phyloP scores from a whole-genome alignment of 2,888 invertebrate genomes.

The Polymixis flavicincta region DNA sequence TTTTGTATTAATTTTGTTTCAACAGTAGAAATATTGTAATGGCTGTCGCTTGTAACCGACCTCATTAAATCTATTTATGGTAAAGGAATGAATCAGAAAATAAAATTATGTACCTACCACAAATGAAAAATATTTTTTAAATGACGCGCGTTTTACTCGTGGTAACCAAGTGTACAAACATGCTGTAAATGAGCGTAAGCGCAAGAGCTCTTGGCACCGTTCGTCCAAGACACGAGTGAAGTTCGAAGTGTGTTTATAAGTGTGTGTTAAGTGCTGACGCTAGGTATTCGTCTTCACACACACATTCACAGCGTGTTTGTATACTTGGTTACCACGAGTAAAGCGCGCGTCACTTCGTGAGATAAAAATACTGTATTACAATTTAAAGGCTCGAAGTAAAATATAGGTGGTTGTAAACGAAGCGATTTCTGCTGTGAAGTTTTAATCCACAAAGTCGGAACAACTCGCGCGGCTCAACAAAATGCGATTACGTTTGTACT shows the following conservation, averaged over 20 bases:
- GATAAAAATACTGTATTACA: no score
- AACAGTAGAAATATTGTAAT: neutral
- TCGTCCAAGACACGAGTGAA: no score
- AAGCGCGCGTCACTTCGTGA: no score
- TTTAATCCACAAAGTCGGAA: constrained; percentile 34
- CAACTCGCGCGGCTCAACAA: constrained; percentile 19
- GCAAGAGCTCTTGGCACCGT: no score
- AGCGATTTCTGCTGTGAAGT: constrained; percentile 40
- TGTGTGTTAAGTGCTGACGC: no score
- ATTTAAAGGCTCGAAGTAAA: constrained; percentile 16
- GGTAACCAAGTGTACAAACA: no score
- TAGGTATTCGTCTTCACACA: no score
- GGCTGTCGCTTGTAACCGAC: neutral
- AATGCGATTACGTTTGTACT: constrained; percentile 42
- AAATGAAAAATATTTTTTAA: constrained; percentile 2
- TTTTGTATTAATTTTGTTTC: neutral
- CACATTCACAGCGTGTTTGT: no score
- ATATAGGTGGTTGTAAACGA: constrained; percentile 39
- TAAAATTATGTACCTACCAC: neutral
- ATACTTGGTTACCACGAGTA: no score
- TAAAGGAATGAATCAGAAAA: neutral
- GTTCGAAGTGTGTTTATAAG: no score
- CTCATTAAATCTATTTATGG: neutral
- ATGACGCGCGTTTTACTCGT: no score
- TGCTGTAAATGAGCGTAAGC: no score